phyloP scores from a whole-genome alignment of 2,888 invertebrate species.

The Pammene aurita region DNA sequence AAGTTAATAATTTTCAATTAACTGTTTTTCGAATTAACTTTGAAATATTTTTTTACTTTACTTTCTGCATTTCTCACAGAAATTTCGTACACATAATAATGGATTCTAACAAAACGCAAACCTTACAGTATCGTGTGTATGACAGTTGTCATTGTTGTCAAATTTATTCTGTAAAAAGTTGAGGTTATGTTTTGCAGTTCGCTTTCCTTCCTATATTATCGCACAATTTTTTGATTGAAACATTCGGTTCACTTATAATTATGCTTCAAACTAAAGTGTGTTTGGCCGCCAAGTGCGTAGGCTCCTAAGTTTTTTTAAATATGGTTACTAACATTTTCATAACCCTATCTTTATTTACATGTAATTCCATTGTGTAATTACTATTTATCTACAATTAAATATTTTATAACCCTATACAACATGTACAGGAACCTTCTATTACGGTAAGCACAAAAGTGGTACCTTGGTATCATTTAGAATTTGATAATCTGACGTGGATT shows the following conservation, averaged over 20 bases:
- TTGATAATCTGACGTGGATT: neutral
- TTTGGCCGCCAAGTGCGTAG: neutral
- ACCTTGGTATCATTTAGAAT: neutral
- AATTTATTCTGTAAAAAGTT: constrained; percentile 7
- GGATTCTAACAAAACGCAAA: neutral
- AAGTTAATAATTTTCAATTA: no score
- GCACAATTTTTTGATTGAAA: constrained; percentile 4
- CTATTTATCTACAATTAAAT: constrained; percentile 14
- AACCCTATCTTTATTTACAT: constrained; percentile 20
- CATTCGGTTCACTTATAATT: neutral
- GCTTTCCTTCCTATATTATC: neutral
- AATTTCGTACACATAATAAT: no score
- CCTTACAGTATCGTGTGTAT: neutral
- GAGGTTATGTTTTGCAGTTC: constrained; percentile 36
- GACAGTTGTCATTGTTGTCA: constrained; percentile 19
- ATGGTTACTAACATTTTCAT: constrained; percentile 1
- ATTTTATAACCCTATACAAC: constrained; percentile 42
- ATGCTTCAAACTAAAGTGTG: constrained; percentile 9
- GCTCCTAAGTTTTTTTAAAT: constrained; percentile 4
- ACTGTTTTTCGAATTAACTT: no score
- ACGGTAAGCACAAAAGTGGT: constrained; percentile 56
- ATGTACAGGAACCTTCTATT: constrained; percentile 68
- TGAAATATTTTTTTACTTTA: no score
- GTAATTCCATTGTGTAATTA: constrained; percentile 29
- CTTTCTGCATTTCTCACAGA: no score